These are phyloP conservation scores for Carcina quercana DNA, from an alignment of 2,888 invertebrate genomes.

Conservation along the genomic window DNA sequence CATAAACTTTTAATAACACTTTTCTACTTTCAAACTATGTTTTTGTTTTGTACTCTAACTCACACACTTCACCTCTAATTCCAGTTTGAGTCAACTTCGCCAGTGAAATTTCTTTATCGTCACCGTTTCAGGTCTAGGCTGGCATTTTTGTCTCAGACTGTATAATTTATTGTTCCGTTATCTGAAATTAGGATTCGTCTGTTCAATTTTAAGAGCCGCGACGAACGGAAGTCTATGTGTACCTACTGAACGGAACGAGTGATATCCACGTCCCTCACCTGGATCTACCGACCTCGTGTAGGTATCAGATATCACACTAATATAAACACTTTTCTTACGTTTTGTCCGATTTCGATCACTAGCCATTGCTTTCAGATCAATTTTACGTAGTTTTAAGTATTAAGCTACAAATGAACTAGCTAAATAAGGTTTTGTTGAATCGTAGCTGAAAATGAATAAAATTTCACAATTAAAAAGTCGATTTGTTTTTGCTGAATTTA, in stretches of 20 bases:
- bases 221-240: conserved; percentile 8
- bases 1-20: too few species aligned
- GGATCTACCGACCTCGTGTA: conserved; percentile 11
- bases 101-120: too few species aligned
- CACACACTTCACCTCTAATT: too few species aligned
- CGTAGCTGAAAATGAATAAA: conserved; percentile 6
- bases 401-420: conserved; percentile 9
- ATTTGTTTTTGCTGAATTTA: conserved; percentile 8
- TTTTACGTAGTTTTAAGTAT: conserved; percentile 8
- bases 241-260: conserved; percentile 7
- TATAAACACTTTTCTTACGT: conserved; percentile 12
- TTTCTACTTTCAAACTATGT: too few species aligned
- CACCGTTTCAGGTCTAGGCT: too few species aligned
- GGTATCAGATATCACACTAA: conserved; percentile 12
- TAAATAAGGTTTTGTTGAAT: conserved; percentile 8
- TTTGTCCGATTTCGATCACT: conserved; percentile 9
- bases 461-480: conserved; percentile 1
- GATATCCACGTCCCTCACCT: conserved; percentile 8
- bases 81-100: too few species aligned
- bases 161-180: conserved; percentile 3
- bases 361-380: conserved; percentile 12
- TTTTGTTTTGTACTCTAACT: too few species aligned
- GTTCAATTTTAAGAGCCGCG: conserved; percentile 6
- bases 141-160: conserved; percentile 6
- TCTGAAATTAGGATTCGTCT: conserved; percentile 9